These are phyloP conservation scores for Liodrosophila aerea DNA, from an alignment of 2,888 invertebrate genomes.

Conservation along the genomic window DNA sequence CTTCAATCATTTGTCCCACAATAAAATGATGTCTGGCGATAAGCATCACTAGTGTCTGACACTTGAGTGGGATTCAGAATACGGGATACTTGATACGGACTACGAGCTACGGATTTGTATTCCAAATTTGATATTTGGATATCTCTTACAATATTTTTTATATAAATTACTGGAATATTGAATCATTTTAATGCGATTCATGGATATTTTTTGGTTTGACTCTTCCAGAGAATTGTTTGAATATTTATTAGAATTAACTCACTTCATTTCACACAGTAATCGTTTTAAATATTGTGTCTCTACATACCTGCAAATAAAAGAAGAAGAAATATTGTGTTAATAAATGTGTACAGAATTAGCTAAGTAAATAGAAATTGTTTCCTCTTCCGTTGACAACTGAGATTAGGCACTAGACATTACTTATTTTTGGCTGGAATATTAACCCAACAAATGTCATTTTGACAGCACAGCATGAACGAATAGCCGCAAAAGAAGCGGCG, in stretches of 20 bases:
- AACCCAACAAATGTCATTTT: slow-evolving; percentile 66
- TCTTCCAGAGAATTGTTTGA: slow-evolving; percentile 14
- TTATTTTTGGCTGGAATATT: slow-evolving; percentile 35
- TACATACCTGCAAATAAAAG: slow-evolving; percentile 62
- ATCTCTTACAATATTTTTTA: too few relatives aligned
- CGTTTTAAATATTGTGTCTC: too few relatives aligned
- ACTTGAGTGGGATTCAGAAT: slow-evolving; percentile 14
- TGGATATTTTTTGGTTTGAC: too few relatives aligned
- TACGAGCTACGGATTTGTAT: too few relatives aligned
- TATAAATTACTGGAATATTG: too few relatives aligned
- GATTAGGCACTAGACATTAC: not conserved
- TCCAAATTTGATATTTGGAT: too few relatives aligned
- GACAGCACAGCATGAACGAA: slow-evolving; percentile 39
- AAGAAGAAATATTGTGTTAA: slow-evolving; percentile 23
- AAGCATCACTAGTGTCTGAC: slow-evolving; percentile 9
- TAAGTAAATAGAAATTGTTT: not conserved
- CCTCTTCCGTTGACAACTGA: not conserved
- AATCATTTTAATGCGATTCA: too few relatives aligned
- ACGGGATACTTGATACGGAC: too few relatives aligned
- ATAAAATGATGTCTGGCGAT: slow-evolving; percentile 31
- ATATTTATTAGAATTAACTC: slow-evolving; percentile 43
- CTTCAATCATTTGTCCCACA: slow-evolving; percentile 46
- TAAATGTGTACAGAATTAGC: not conserved
- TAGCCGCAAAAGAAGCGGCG: slow-evolving; percentile 5
- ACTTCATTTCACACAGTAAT: not conserved